Evolutionary conservation across 1,140 invertebrate genomes (phyloP).

Genomic region (Metaphire vulgaris): DNA sequence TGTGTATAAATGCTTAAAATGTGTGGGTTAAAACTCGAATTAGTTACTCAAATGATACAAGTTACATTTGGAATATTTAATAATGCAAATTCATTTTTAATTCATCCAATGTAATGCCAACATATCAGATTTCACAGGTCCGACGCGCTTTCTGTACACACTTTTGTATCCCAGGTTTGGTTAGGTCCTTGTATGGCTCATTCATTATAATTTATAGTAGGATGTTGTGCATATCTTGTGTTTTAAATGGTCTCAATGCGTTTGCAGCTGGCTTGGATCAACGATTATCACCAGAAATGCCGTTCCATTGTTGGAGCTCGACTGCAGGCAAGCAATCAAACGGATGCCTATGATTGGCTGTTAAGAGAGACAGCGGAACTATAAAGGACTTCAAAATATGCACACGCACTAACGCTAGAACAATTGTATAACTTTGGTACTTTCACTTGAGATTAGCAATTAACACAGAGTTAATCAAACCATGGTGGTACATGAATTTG

Average conservation of each 20-base stretch:
- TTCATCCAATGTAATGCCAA: neutral
- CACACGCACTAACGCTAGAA: no score
- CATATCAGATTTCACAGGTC: neutral
- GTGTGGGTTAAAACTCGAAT: no score
- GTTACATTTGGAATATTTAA: no score
- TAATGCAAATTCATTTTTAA: neutral
- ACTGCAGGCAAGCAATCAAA: slow-evolving; percentile 59
- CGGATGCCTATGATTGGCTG: slow-evolving; percentile 67
- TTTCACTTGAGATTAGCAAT: no score
- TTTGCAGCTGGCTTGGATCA: slow-evolving; percentile 65
- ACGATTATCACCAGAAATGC: slow-evolving; percentile 69
- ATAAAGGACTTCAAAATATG: slow-evolving; percentile 33
- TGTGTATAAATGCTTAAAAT: no score
- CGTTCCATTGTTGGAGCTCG: slow-evolving; percentile 64
- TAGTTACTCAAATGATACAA: no score
- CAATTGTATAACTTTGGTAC: no score
- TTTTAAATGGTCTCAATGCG: no score
- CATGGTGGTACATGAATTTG: no score
- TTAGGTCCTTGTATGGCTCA: slow-evolving; percentile 1
- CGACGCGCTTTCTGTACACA: neutral
- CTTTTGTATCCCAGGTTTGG: neutral
- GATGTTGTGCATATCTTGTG: slow-evolving; percentile 28
- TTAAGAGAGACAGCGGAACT: slow-evolving; percentile 64
- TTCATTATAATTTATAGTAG: slow-evolving; percentile 2
- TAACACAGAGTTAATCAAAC: no score